Percentiles rank a stretch among this genome's conserved stretches.
Conservation (phyloP, 2,888 invertebrate species). For the Himalopsyche japonica region DNA sequence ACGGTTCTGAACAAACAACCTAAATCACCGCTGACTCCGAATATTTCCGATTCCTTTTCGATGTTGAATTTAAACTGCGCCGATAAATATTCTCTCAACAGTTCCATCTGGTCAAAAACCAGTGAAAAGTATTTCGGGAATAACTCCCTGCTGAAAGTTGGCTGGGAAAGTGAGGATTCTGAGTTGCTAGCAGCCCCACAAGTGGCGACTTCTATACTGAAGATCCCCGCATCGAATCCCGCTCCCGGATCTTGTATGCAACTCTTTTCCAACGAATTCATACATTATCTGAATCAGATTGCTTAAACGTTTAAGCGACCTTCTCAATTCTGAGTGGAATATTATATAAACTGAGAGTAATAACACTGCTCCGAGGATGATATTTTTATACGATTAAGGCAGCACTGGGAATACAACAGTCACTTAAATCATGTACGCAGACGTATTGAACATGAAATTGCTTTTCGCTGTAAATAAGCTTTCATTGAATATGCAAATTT, state of each 20-base stretch:
- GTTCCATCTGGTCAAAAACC: slow-evolving; percentile 37
- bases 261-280: slow-evolving; percentile 66
- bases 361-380: neutral
- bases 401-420: neutral
- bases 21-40: slow-evolving; percentile 49
- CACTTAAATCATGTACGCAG: neutral
- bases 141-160: slow-evolving; percentile 26
- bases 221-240: slow-evolving; percentile 43
- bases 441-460: neutral
- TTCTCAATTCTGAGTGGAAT: slow-evolving; percentile 42
- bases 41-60: slow-evolving; percentile 55
- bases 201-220: slow-evolving; percentile 47
- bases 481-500: slow-evolving; percentile 9
- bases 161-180: slow-evolving; percentile 32
- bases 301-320: slow-evolving; percentile 48
- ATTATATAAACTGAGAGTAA: neutral
- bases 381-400: neutral
- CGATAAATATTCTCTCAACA: slow-evolving; percentile 42
- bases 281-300: slow-evolving; percentile 65
- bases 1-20: neutral
- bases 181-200: slow-evolving; percentile 50
- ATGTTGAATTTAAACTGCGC: slow-evolving; percentile 41
- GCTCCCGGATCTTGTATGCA: slow-evolving; percentile 58
- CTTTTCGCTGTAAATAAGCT: slow-evolving; percentile 34
- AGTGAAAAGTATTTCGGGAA: slow-evolving; percentile 34